phyloP scores from a whole-genome alignment of 2,888 invertebrate genomes.

The Vesta saturnalis region DNA sequence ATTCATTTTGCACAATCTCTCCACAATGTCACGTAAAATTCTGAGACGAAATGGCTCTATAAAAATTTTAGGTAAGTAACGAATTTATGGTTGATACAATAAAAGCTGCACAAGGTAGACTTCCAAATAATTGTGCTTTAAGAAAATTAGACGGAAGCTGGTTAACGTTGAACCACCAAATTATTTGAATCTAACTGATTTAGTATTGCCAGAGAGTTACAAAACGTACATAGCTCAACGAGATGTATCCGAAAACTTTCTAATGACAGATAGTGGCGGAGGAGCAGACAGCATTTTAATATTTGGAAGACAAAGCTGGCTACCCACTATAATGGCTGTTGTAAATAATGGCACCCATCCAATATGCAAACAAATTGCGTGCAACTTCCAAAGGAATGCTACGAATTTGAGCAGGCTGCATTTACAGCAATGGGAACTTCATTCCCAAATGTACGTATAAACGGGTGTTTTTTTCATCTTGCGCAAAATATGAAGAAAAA shows the following conservation, averaged over 20 bases:
- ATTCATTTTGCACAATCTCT: too few relatives aligned
- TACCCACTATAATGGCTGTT: too few relatives aligned
- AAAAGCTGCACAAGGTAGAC: constrained; percentile 19
- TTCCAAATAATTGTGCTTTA: constrained; percentile 24
- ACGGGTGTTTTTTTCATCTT: constrained; percentile 1
- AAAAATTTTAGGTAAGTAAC: constrained; percentile 17
- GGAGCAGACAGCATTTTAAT: too few relatives aligned
- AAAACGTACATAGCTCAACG: constrained; percentile 7
- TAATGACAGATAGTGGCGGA: too few relatives aligned
- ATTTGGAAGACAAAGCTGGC: too few relatives aligned
- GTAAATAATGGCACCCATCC: too few relatives aligned
- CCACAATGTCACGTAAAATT: neutral
- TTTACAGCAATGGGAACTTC: too few relatives aligned
- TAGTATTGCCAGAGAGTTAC: constrained; percentile 21
- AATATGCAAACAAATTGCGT: constrained; percentile 17
- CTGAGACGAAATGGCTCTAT: neutral
- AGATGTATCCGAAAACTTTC: constrained; percentile 19
- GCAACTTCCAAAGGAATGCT: constrained; percentile 12
- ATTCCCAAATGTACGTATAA: neutral
- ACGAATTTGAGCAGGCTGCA: constrained; percentile 20
- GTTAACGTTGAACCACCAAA: constrained; percentile 17
- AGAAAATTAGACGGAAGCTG: constrained; percentile 20
- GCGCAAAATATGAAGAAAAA: too few relatives aligned
- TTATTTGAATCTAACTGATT: constrained; percentile 11
- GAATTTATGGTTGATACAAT: constrained; percentile 12